Base-by-base conservation (phyloP, 1,140 invertebrate genomes). In the Bombus superbus region DNA sequence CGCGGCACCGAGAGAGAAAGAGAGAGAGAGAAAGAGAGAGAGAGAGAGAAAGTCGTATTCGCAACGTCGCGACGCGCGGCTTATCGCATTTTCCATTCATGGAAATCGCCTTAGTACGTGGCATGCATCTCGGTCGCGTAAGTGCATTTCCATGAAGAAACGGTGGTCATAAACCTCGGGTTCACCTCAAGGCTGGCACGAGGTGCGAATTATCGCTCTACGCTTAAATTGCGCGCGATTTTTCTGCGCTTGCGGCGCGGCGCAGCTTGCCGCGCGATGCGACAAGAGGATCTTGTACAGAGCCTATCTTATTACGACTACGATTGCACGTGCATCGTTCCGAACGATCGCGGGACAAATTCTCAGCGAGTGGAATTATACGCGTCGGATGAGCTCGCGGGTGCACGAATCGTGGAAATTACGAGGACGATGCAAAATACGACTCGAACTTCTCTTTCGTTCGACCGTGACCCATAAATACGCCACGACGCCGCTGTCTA, bases 201-300 rank as follows among this genome's bases (percentile, higher is more conserved):
- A 86, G 74, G 85, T 77, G 85, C 85, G 74, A 86, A 86, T 86
- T 86, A 86, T 86, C 81, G 73, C 73, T 78, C 47, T 32, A 44
- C 81, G 85, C 53, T 86, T 86, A 83, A 83, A 86, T 86, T 73
- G 79, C 78, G 8, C 59, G n/a, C 2, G 79, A 85, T 85, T 85
- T 85, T 85, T 85, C 84, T 79, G 25, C 35, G 44, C 72, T 38
- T 10, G 25, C 32, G 35, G 53, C 28, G 8, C n/a, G 8, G 15
- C n/a, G 15, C 22, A 53, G 47, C 47, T 53, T 53, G 47, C 47
- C 18, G 47, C 22, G 69, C 25, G 35, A 40, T 62, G 22, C 28
- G 71, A 5, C 13, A 40, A 44, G 71, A 9, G 68, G 44, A 22
- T 40, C 40, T 83, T 66, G n/a, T 38, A 42, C 53, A 44, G 57